Percentiles rank a stretch among this genome's conserved stretches.
Conservation (phyloP, 2,888 invertebrate species). For the Amphipyra berbera region DNA sequence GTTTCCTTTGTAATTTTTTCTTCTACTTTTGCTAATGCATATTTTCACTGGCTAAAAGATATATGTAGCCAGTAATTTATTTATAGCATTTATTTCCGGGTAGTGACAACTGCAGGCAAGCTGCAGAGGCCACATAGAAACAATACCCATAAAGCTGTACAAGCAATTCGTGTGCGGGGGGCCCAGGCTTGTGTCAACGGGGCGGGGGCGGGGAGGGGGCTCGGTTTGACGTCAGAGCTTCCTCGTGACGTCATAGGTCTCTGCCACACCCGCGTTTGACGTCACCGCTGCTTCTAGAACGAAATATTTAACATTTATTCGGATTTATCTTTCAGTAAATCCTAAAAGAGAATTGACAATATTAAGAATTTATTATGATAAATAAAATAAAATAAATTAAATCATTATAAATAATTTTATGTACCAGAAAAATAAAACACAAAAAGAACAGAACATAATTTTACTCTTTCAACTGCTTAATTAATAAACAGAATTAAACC, state of each 20-base stretch:
- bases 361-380: not conserved
- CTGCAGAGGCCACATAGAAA: constrained; percentile 71
- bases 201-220: constrained; percentile 65
- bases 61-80: not conserved
- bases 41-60: too few relatives aligned
- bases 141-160: constrained; percentile 80
- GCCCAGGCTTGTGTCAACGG: constrained; percentile 59
- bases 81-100: constrained; percentile 9
- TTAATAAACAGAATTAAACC: constrained; percentile 16
- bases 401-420: not conserved
- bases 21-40: too few relatives aligned
- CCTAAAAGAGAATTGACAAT: not conserved
- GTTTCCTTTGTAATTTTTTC: too few relatives aligned
- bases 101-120: constrained; percentile 34
- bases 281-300: constrained; percentile 74
- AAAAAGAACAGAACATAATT: not conserved
- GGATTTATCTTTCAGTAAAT: constrained; percentile 5
- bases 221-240: constrained; percentile 86
- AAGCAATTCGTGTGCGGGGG: constrained; percentile 74
- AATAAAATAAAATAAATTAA: not conserved
- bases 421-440: not conserved
- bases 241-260: constrained; percentile 86
- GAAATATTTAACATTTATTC: constrained; percentile 40
- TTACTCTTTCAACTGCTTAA: constrained; percentile 1
- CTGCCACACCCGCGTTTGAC: constrained; percentile 88